A percentile compares a stretch with the other conserved stretches of the same genome.
Conservation (phyloP, 2,113 vertebrate species). For the Thamnophis sirtalis region DNA sequence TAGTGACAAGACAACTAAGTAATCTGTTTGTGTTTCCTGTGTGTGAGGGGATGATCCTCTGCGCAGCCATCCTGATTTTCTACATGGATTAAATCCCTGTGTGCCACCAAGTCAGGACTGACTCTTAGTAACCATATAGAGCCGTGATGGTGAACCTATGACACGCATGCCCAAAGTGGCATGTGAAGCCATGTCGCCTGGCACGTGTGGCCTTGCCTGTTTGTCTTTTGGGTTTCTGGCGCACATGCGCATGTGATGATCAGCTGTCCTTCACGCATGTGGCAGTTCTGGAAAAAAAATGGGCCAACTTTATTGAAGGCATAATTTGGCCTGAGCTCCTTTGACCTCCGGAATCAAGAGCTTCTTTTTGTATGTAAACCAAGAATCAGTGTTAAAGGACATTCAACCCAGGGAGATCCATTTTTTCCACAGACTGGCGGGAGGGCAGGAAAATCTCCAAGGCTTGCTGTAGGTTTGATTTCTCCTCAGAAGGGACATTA, state of each 20-base stretch:
- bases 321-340: background rate
- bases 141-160: no score
- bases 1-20: background rate
- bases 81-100: background rate
- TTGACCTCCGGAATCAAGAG: background rate
- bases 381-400: background rate
- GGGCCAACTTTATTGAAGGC: background rate
- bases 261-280: no score
- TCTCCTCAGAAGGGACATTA: background rate
- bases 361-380: background rate
- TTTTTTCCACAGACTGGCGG: conserved; percentile 11
- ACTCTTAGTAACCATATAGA: background rate
- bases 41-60: background rate
- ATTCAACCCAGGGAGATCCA: background rate
- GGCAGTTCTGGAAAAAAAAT: background rate
- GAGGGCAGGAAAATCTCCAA: background rate
- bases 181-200: no score
- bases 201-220: no score
- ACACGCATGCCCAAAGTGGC: no score
- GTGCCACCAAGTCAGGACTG: background rate
- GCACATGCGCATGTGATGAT: no score
- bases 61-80: background rate
- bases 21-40: background rate
- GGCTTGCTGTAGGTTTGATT: background rate
- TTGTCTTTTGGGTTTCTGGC: no score